A percentile compares a stretch with the other conserved stretches of the same genome.
These are phyloP conservation scores for Hippocampus guttulatus DNA, from an alignment of 2,113 vertebrate species.

Conservation along the genomic window DNA sequence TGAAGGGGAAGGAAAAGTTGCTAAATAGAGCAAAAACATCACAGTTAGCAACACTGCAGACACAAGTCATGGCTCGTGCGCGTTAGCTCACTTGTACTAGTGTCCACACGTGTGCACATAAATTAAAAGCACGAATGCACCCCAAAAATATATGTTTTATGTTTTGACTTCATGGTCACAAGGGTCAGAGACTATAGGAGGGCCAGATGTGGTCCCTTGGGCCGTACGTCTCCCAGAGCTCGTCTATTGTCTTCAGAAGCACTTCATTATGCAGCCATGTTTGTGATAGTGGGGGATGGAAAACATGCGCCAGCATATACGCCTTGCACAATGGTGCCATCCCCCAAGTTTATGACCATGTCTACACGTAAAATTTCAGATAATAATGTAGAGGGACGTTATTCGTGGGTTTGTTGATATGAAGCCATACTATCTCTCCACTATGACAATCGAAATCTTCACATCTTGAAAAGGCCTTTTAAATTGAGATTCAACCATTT, in stretches of 20 bases:
- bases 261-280: constrained; percentile 60
- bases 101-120: no score
- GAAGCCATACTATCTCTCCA: no score
- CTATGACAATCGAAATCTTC: not conserved
- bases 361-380: not conserved
- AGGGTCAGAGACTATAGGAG: not conserved
- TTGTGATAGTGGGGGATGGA: constrained; percentile 45
- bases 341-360: constrained; percentile 29
- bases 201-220: not conserved
- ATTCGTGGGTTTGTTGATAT: no score
- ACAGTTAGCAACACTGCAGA: no score
- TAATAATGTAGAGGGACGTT: not conserved
- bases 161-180: not conserved
- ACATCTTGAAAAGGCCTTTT: not conserved
- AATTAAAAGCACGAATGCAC: no score
- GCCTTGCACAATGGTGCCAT: constrained; percentile 24
- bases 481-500: not conserved
- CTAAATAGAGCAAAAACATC: no score
- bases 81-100: no score
- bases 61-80: no score
- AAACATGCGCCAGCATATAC: constrained; percentile 16
- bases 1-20: no score
- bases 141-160: no score
- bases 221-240: constrained; percentile 29
- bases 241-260: constrained; percentile 54